Evolutionary conservation across 2,888 invertebrate species (phyloP).

Genomic region (Zelleria hepariella): DNA sequence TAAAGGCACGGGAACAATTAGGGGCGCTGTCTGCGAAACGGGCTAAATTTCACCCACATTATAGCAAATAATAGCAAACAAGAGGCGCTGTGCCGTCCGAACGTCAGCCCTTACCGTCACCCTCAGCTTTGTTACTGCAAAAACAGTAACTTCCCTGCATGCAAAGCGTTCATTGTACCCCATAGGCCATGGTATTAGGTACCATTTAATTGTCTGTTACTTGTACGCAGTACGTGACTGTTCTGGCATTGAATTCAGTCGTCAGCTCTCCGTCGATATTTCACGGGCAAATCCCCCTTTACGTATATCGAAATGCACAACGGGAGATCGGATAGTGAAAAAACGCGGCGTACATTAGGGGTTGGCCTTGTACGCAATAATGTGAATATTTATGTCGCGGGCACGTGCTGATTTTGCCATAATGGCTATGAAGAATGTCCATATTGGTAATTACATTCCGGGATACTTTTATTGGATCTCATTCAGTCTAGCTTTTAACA

Average conservation of each 20-base stretch:
- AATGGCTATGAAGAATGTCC: constrained; percentile 53
- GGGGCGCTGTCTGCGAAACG: constrained; percentile 48
- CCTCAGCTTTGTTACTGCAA: constrained; percentile 23
- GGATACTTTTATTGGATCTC: constrained; percentile 24
- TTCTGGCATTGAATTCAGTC: background rate
- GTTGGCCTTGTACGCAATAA: constrained; percentile 46
- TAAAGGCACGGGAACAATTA: constrained; percentile 64
- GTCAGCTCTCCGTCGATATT: constrained; percentile 34
- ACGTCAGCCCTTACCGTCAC: constrained; percentile 25
- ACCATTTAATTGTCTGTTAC: too few relatives aligned
- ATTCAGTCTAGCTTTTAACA: constrained; percentile 7
- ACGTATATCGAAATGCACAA: constrained; percentile 61
- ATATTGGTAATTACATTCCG: constrained; percentile 55
- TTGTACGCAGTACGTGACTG: background rate
- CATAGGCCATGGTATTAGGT: too few relatives aligned
- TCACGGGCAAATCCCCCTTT: constrained; percentile 56
- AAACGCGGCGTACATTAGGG: constrained; percentile 46
- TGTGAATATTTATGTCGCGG: constrained; percentile 64
- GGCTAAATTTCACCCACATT: constrained; percentile 69
- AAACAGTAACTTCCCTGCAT: background rate
- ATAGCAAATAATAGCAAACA: constrained; percentile 68
- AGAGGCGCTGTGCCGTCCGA: constrained; percentile 38
- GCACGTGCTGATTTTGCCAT: constrained; percentile 61
- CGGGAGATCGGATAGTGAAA: constrained; percentile 40
- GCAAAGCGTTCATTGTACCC: too few relatives aligned